Evolutionary conservation across 1,140 invertebrate species (phyloP).

Genomic region (Papilio machaon): DNA sequence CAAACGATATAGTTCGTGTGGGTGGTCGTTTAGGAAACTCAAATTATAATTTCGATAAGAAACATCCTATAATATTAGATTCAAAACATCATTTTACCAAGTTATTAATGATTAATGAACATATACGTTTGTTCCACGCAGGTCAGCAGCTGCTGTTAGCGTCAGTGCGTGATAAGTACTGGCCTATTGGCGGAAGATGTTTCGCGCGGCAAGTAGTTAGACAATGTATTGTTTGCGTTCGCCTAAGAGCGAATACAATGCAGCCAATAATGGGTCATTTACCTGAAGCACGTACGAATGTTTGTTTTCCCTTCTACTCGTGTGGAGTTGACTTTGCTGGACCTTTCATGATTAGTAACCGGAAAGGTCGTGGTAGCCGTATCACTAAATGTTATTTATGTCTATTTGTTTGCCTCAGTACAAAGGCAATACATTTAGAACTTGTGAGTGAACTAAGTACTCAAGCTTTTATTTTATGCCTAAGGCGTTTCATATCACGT

Average conservation of each 20-base stretch:
- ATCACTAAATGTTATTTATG: no score
- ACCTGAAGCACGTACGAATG: constrained; percentile 28
- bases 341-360: no score
- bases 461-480: constrained; percentile 28
- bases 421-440: constrained; percentile 45
- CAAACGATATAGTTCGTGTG: no score
- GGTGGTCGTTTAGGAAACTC: no score
- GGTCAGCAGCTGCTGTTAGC: constrained; percentile 39
- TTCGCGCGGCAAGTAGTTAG: constrained; percentile 36
- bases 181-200: constrained; percentile 40
- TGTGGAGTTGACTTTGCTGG: no score
- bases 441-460: constrained; percentile 40
- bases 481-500: constrained; percentile 44
- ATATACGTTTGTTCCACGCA: constrained; percentile 37
- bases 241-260: constrained; percentile 37
- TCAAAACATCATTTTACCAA: constrained; percentile 41
- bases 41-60: constrained; percentile 33
- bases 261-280: constrained; percentile 43
- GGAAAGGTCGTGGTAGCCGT: no score
- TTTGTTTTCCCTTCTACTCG: no score
- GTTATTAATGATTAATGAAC: constrained; percentile 39
- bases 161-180: constrained; percentile 37
- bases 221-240: constrained; percentile 38
- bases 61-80: constrained; percentile 43
- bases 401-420: constrained; percentile 10